Evolutionary conservation across 2,113 vertebrate species (phyloP), one percentile per base, ranked within the genome.

Genomic region (Camelus bactrianus): DNA sequence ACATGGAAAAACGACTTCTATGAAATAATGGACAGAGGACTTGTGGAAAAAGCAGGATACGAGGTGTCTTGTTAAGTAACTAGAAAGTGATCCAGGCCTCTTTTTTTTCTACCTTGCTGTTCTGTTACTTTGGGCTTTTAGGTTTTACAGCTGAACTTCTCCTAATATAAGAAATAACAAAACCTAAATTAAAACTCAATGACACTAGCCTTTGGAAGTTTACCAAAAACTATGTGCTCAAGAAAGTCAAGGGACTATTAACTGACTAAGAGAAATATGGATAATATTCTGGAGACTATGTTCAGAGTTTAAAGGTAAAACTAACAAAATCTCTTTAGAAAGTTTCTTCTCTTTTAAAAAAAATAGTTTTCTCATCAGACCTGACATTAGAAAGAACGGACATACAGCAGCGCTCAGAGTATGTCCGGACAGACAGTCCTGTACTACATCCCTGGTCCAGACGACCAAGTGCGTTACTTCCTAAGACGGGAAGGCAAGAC

Each of bases 361-460:
- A 64, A 14, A 38, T 6, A 73, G 48, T 60, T 60, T 72, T 77
- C 75, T 58, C 83, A 76, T 52, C 38, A 15, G 20, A 58, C 16
- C 28, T 42, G 26, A 69, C 12, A 30, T 14, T 2, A 38, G 42
- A 86, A 77, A 80, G 48, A 50, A 73, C 20, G 62, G 10, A n/a
- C 2, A 35, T 4, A 46, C 0, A 62, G 67, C 22, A 42, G 20
- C 30, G 38, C 9, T 22, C 6, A 38, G 58, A 48, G 19, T 16
- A 26, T 3, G 13, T 9, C 30, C 38, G 6, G 22, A 24, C 5
- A 11, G 22, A 24, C 5, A 30, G 3, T 24, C 17, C 5, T 6
- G 42, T 14, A 2, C 58, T 6, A 3, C 11, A 1, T 0, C 46
- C 62, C 48, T 11, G 30, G 54, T 0, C 0, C 22, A 35, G 16